phyloP scores from a whole-genome alignment of 2,888 invertebrate genomes.

The Ochropleura plecta region DNA sequence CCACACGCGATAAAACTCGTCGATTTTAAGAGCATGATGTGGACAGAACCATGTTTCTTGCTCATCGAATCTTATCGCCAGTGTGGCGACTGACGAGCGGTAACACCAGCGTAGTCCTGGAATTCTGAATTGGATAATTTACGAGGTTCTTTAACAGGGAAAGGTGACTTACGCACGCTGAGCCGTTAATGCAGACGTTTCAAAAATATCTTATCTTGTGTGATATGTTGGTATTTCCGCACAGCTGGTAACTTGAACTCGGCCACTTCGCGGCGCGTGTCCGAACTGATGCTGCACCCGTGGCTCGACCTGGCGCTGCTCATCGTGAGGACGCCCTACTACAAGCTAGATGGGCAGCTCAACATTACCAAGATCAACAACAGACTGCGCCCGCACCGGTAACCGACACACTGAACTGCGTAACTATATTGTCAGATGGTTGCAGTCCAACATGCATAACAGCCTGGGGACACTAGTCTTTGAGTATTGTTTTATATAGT shows the following conservation, averaged over 20 bases:
- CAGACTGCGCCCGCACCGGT: conserved; percentile 54
- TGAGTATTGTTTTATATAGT: background rate
- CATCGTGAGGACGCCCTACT: conserved; percentile 54
- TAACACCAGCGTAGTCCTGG: too few species aligned
- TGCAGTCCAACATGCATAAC: background rate
- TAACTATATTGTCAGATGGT: background rate
- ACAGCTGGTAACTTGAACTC: conserved; percentile 20
- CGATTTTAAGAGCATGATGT: too few species aligned
- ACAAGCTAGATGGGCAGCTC: conserved; percentile 41
- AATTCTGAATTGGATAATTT: too few species aligned
- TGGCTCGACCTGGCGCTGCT: conserved; percentile 58
- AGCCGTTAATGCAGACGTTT: background rate
- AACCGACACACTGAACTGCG: background rate
- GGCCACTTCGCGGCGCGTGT: conserved; percentile 31
- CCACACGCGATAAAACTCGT: too few species aligned
- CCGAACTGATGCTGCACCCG: conserved; percentile 42
- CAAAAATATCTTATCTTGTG: background rate
- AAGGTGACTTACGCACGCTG: too few species aligned
- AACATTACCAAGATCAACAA: conserved; percentile 51
- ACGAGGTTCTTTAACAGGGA: too few species aligned
- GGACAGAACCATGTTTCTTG: too few species aligned
- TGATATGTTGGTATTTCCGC: background rate
- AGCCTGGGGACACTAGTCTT: background rate
- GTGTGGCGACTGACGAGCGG: too few species aligned
- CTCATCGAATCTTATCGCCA: too few species aligned